Conservation (phyloP, 1,140 invertebrate genomes). For the Scaptomyza hsui region DNA sequence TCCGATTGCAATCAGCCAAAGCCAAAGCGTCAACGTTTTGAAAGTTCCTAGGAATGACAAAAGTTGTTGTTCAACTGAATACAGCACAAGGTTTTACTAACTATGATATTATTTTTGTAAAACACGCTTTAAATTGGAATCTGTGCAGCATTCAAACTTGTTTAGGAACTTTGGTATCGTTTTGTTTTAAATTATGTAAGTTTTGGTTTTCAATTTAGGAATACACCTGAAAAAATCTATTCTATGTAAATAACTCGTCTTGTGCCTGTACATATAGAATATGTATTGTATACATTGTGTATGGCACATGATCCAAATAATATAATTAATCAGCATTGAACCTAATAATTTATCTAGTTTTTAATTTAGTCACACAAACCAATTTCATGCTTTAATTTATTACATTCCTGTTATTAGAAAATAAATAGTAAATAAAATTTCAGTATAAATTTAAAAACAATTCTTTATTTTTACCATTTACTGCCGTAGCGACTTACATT, state of each 20-base stretch:
- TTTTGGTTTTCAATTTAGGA: not conserved
- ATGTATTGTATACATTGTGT: not conserved
- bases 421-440: not conserved
- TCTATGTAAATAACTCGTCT: not conserved
- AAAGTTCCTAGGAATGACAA: not conserved
- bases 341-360: not conserved
- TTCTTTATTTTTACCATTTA: conserved; percentile 50
- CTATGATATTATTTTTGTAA: not conserved
- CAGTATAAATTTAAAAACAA: conserved; percentile 22
- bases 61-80: not conserved
- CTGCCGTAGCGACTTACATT: conserved; percentile 18
- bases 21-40: not conserved
- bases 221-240: not conserved
- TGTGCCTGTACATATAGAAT: not conserved
- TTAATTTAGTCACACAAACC: too few species aligned
- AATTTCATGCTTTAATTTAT: too few species aligned
- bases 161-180: not conserved
- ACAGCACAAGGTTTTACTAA: not conserved
- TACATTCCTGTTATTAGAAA: too few species aligned
- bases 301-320: not conserved
- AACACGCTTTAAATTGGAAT: not conserved
- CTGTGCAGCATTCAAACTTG: not conserved
- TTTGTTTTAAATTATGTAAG: not conserved
- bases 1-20: not conserved
- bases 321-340: not conserved